phyloP scores from a whole-genome alignment of 2,113 vertebrate species.

The Bos javanicus region DNA sequence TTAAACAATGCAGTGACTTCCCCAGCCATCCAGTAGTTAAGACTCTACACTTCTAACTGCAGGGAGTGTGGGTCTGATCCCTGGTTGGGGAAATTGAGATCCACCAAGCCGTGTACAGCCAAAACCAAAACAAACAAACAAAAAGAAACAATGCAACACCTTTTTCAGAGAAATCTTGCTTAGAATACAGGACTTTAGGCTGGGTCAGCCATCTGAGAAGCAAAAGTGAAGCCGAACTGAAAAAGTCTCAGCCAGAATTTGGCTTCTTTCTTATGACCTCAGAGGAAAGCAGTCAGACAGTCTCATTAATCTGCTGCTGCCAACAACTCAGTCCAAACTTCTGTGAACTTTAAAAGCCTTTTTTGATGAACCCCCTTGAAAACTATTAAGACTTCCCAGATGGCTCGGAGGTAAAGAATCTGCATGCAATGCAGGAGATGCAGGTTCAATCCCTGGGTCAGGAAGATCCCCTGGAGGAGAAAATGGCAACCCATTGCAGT shows the following conservation, averaged over 20 bases:
- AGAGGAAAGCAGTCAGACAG: not conserved
- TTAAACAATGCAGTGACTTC: not conserved
- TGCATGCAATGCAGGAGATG: not conserved
- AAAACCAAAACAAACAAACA: not conserved
- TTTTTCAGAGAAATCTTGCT: constrained; percentile 1
- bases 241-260: not conserved
- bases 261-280: not conserved
- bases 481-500: not conserved
- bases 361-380: not conserved
- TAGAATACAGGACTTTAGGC: not conserved
- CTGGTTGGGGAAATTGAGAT: not conserved
- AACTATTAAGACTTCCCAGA: not conserved
- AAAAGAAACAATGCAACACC: not conserved
- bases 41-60: not conserved
- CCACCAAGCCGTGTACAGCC: not conserved
- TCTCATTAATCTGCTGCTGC: not conserved
- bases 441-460: not conserved
- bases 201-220: not conserved
- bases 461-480: not conserved
- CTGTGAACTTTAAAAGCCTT: not conserved
- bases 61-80: not conserved
- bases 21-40: not conserved
- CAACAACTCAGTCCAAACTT: not conserved
- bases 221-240: not conserved
- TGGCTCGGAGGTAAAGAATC: not conserved